Evolutionary conservation across 2,888 invertebrate species (phyloP), one percentile per base, ranked within the genome.

Genomic region (Leucophenga maculata): DNA sequence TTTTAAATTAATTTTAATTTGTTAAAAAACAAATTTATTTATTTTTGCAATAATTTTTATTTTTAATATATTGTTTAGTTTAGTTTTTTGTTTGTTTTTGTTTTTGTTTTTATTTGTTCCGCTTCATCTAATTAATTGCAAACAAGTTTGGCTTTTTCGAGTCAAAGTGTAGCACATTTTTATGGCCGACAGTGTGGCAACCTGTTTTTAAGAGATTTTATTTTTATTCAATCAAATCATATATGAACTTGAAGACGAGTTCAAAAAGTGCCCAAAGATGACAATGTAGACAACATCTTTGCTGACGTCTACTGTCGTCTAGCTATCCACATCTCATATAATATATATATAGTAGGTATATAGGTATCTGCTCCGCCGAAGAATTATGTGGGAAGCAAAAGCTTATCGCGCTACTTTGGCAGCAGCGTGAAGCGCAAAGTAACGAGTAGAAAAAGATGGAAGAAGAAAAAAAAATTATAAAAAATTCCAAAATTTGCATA

Each of bases 401-500:
- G 70, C 50, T 50, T 50, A 50, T 50, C 16, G 50, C 50, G 50
- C 50, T 50, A 50, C 50, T 50, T 18, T 50, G 50, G 50, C 50
- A 50, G 50, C 50, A n/a, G 50, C 50, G 18, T 8, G 16, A n/a
- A 50, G 50, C 50, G 50, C 50, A 50, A 18, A 50, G 16, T 18
- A 50, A 18, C 50, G 50, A 6, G 16, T 39, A 39, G 39, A 39
- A 39, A 39, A 39, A 39, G 26, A 26, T 26, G 8, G 32, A 32
- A 32, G 32, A 32, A 32, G 8, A 48, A 50, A 50, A 50, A 50
- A 16, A 50, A 50, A 50, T 18, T 18, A 50, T 11, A 50, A 60
- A 60, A 60, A 39, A n/a, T n/a, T 8, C 60, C 3, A 55, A 73
- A 82, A 81, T 81, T 81, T 83, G 83, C 81, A 81, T 81, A 81